Evolutionary conservation across 2,113 vertebrate genomes (phyloP).

Genomic region (Cyanoramphus novaezelandiae): DNA sequence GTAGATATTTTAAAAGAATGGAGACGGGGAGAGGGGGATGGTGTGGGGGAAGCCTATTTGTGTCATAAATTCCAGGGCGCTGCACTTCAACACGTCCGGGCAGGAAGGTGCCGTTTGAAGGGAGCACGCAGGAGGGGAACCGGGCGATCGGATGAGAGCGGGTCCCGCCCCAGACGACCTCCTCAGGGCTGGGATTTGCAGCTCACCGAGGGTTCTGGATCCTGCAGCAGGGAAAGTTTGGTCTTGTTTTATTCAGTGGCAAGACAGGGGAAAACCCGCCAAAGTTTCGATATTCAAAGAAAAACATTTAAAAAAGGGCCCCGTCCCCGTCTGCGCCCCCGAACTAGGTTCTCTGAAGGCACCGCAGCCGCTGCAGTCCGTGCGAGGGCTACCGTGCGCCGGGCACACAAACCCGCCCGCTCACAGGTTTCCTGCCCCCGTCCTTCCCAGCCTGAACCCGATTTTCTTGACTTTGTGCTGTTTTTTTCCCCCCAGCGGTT

Average conservation of each 20-base stretch:
- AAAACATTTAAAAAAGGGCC: background rate
- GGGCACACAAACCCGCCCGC: background rate
- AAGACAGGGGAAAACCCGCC: background rate
- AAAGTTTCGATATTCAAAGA: background rate
- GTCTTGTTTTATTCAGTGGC: background rate
- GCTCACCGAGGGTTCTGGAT: background rate
- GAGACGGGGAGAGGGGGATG: background rate
- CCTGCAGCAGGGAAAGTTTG: background rate
- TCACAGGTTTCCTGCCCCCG: background rate
- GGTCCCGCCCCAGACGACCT: background rate
- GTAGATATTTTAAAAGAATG: background rate
- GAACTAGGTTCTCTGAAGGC: background rate
- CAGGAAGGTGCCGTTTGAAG: slow-evolving; percentile 25
- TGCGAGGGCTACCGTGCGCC: background rate
- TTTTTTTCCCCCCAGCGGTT: background rate
- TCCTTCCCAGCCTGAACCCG: background rate
- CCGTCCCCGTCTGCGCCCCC: background rate
- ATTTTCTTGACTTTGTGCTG: slow-evolving; percentile 12
- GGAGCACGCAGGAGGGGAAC: background rate
- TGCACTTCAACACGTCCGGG: slow-evolving; percentile 24
- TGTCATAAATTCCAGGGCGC: slow-evolving; percentile 40
- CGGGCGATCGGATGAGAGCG: background rate
- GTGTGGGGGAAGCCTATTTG: background rate
- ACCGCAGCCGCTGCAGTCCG: background rate
- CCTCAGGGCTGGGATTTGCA: background rate